A percentile compares a stretch with the other conserved stretches of the same genome.
Evolutionary conservation across 2,113 vertebrate species (phyloP).

Genomic region (Halichoerus grypus): DNA sequence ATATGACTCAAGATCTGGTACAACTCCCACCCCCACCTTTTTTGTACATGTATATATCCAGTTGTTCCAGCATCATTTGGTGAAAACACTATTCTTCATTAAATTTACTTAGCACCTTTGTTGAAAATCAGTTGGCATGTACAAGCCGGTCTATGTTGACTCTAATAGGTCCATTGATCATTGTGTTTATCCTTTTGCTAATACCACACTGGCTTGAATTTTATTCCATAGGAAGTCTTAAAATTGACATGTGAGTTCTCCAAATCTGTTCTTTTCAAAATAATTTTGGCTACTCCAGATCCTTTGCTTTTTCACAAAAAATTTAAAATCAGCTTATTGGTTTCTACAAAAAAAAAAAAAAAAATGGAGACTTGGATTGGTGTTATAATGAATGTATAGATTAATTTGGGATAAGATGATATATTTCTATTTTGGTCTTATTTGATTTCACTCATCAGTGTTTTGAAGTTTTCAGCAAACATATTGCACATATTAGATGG

Average conservation of each 20-base stretch:
- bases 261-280: not conserved
- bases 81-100: not conserved
- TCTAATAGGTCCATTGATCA: not conserved
- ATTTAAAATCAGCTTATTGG: not conserved
- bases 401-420: not conserved
- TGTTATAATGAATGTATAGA: not conserved
- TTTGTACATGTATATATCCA: not conserved
- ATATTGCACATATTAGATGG: not conserved
- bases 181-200: not conserved
- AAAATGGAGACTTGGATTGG: not conserved
- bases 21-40: not conserved
- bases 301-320: not conserved
- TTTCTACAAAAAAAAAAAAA: not conserved
- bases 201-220: not conserved
- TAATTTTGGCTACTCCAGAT: not conserved
- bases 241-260: not conserved
- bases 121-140: not conserved
- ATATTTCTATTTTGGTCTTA: not conserved
- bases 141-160: not conserved
- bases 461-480: not conserved
- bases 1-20: not conserved
- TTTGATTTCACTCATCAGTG: not conserved
- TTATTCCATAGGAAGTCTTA: not conserved
- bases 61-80: not conserved
- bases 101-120: not conserved